A percentile compares a stretch with the other conserved stretches of the same genome.
Conservation (phyloP, 2,113 vertebrate species). For the Trachemys scripta region DNA sequence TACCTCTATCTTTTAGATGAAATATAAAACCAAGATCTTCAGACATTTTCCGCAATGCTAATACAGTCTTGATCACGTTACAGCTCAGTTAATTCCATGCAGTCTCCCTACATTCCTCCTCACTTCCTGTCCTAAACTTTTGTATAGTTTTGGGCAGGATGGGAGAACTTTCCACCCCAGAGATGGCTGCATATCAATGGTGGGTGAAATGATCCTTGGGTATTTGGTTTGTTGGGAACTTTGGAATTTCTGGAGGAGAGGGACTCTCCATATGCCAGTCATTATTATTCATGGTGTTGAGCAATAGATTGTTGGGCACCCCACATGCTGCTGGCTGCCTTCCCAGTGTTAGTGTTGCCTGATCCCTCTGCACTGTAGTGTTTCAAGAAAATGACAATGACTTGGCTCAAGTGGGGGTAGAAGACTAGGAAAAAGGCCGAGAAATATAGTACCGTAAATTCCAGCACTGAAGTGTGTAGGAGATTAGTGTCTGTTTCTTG, state of each 20-base stretch:
- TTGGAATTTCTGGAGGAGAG: not conserved
- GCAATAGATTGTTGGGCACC: constrained; percentile 45
- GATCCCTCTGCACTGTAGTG: constrained; percentile 5
- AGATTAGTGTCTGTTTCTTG: not conserved
- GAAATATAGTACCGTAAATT: not conserved
- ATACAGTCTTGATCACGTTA: not conserved
- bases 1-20: not conserved
- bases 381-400: constrained; percentile 6
- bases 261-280: constrained; percentile 28
- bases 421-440: not conserved
- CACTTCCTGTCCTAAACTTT: not conserved
- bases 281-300: constrained; percentile 55
- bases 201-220: not conserved
- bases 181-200: not conserved
- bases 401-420: not conserved
- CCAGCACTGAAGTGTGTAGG: not conserved
- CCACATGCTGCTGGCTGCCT: constrained; percentile 9
- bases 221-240: constrained; percentile 33
- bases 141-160: not conserved
- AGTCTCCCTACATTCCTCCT: not conserved
- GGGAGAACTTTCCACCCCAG: not conserved
- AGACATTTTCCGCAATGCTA: not conserved
- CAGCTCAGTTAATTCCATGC: not conserved
- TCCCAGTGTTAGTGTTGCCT: not conserved
- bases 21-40: not conserved